Base-by-base conservation (phyloP, 2,888 invertebrate genomes). In the Octonoba sinensis region DNA sequence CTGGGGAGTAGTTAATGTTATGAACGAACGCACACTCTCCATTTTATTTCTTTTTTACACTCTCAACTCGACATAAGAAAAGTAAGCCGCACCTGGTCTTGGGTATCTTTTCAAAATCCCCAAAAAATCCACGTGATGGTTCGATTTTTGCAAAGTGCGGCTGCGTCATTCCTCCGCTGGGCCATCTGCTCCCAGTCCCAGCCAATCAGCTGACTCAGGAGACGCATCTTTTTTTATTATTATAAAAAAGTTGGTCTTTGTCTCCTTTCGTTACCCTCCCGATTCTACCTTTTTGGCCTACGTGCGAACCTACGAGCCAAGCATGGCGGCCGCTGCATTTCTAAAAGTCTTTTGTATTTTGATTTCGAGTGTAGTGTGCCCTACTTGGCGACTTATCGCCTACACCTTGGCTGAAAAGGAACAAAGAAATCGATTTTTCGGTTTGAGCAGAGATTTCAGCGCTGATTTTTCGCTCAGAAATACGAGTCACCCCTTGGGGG, bases 131-230 rank as follows among this genome's bases (percentile, higher is more conserved):
- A 75, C 67, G 75, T 67, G 67, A 51, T 44, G 57, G 66, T 65
- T 70, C 54, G 62, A 72, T 62, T 62, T 62, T 59, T 12, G 62
- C 72, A 51, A 60, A 72, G 72, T 72, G 62, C 66, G 59, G 51
- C 66, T 59, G 74, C 75, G 75, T 67, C 75, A 75, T 75, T 67
- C 67, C 62, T 76, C 54, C 47, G 60, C 60, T 70, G 36, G 64
- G 47, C 69, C 76, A 69, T 76, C 69, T 70, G 69, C 76, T 64
- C 67, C 36, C 51, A 51, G 36, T 22, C 44, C 51, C 75, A 75
- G 62, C 76, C 69, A 69, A 69, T 69, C 76, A 76, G 76, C 76
- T 70, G 70, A 76, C 70, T 69, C 69, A 62, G 46, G 64, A 70
- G 69, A 59, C 36, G 18, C 44, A 65, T 46, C 27, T 16, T 65